phyloP scores from a whole-genome alignment of 2,113 vertebrate species.

The Polyodon spathula region DNA sequence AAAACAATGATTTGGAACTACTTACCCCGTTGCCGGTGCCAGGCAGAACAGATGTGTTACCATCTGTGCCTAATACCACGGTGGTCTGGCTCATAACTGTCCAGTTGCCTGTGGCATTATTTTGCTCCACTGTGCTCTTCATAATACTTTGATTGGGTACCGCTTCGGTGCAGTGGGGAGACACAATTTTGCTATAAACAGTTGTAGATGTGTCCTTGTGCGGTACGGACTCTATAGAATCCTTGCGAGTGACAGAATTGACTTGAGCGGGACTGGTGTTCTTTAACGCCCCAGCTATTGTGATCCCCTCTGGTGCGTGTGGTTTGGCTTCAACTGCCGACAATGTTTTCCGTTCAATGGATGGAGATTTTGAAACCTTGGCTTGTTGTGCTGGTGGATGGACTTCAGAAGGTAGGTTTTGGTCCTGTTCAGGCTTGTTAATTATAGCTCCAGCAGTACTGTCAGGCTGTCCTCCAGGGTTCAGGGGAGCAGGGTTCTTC shows the following conservation, averaged over 20 bases:
- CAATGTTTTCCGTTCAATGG: constrained; percentile 64
- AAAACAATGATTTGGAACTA: constrained; percentile 36
- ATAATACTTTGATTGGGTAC: constrained; percentile 50
- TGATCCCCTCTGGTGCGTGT: constrained; percentile 60
- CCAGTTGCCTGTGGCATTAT: constrained; percentile 74
- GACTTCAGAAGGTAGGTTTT: constrained; percentile 27
- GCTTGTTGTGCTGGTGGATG: constrained; percentile 37
- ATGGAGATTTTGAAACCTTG: constrained; percentile 41
- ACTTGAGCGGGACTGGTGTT: constrained; percentile 45
- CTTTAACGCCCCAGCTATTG: constrained; percentile 76
- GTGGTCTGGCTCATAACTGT: constrained; percentile 86
- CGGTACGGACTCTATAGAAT: constrained; percentile 46
- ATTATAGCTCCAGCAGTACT: constrained; percentile 51
- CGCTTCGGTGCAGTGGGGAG: constrained; percentile 54
- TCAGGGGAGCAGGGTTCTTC: constrained; percentile 48
- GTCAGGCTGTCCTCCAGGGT: constrained; percentile 43
- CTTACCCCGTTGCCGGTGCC: constrained; percentile 74
- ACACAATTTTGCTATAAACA: constrained; percentile 58
- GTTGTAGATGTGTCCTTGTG: constrained; percentile 28
- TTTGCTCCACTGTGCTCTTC: constrained; percentile 67
- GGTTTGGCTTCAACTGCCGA: constrained; percentile 53
- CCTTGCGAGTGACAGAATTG: constrained; percentile 52
- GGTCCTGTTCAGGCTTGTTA: constrained; percentile 58
- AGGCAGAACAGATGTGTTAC: constrained; percentile 81
- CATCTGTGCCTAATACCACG: constrained; percentile 86